These are phyloP conservation scores for Patella caerulea DNA, from an alignment of 2,888 invertebrate species.

Conservation along the genomic window DNA sequence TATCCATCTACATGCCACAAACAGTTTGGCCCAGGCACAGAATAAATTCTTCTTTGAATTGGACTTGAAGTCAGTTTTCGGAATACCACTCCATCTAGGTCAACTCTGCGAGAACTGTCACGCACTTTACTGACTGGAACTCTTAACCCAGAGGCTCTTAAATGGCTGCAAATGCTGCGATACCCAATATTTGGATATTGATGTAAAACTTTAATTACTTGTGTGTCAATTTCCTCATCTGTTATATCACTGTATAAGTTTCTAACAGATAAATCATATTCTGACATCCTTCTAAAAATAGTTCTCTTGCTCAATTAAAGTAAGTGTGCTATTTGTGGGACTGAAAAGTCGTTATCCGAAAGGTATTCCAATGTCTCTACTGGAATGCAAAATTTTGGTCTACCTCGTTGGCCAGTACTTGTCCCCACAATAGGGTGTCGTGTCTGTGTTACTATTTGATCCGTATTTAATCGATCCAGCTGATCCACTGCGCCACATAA, in stretches of 20 bases:
- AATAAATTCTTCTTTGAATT: neutral
- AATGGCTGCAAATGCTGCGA: neutral
- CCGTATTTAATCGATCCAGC: neutral
- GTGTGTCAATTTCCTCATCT: neutral
- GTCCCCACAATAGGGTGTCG: neutral
- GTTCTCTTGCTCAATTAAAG: neutral
- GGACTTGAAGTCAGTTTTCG: neutral
- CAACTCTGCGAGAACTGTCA: neutral
- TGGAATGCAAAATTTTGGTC: neutral
- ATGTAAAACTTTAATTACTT: neutral
- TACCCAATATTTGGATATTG: neutral
- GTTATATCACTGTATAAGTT: neutral
- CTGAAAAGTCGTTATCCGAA: neutral
- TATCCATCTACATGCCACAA: constrained; percentile 3
- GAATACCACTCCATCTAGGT: neutral
- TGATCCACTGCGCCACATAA: neutral
- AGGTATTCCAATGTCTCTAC: neutral
- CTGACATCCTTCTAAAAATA: neutral
- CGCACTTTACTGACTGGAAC: neutral
- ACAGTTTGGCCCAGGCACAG: neutral
- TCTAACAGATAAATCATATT: neutral
- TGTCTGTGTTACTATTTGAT: neutral
- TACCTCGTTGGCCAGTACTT: neutral
- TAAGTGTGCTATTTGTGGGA: neutral
- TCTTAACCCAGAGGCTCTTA: neutral